A percentile compares a stretch with the other conserved stretches of the same genome.
Evolutionary conservation across 2,888 invertebrate genomes (phyloP).

Genomic region (Morpho deidamia): DNA sequence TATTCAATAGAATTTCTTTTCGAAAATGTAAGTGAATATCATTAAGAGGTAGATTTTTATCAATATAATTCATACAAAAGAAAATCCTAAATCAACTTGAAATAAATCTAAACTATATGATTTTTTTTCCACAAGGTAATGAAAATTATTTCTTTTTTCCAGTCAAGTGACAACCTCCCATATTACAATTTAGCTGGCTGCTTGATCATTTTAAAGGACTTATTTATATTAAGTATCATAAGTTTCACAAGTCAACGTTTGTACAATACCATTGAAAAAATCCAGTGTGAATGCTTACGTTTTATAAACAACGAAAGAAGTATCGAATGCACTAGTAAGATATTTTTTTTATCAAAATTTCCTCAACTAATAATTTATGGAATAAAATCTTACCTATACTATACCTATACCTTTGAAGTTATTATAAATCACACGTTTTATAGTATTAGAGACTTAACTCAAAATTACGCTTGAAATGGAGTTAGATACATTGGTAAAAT

Average conservation of each 20-base stretch:
- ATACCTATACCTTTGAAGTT: no score
- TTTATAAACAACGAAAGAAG: neutral
- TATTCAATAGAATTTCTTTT: slow-evolving; percentile 1
- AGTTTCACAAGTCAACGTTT: neutral
- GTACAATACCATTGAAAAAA: neutral
- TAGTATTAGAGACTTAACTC: no score
- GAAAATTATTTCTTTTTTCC: neutral
- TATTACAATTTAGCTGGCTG: neutral
- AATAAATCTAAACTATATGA: no score
- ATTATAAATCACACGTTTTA: no score
- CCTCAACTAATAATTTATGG: no score
- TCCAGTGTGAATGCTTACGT: neutral
- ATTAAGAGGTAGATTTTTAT: no score
- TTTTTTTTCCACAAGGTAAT: no score
- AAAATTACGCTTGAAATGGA: no score
- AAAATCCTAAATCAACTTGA: no score
- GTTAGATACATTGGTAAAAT: no score
- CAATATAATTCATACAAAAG: no score
- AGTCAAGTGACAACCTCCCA: neutral
- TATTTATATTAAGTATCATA: neutral
- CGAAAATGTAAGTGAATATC: neutral
- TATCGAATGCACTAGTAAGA: neutral
- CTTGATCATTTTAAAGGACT: neutral
- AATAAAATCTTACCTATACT: no score
- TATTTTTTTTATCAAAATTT: neutral